Percentiles rank a stretch among this genome's conserved stretches.
phyloP scores from a whole-genome alignment of 2,888 invertebrate species.

The Drosophila birchii region DNA sequence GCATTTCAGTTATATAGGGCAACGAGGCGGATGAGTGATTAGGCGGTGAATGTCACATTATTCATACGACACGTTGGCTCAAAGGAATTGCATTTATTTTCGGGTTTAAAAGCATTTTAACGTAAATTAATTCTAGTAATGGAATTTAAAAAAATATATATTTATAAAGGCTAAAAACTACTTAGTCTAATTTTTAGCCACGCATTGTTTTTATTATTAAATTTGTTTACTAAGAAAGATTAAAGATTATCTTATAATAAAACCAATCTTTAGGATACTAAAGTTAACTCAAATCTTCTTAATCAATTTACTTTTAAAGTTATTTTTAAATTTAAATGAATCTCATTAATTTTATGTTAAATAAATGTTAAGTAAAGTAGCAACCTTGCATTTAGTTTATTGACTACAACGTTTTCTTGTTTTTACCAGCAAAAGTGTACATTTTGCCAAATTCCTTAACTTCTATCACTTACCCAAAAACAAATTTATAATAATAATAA shows the following conservation, averaged over 20 bases:
- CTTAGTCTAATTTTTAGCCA: too few relatives aligned
- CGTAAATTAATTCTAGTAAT: too few relatives aligned
- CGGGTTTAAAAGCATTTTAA: neutral
- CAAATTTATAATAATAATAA: neutral
- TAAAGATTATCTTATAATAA: neutral
- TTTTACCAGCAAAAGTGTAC: neutral
- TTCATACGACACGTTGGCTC: conserved; percentile 2
- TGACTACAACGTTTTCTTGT: neutral
- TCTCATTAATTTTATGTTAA: neutral
- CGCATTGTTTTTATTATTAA: neutral
- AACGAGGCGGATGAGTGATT: conserved; percentile 34
- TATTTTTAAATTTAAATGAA: neutral
- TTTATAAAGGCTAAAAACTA: too few relatives aligned
- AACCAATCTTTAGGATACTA: neutral
- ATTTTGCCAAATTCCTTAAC: neutral
- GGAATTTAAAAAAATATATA: too few relatives aligned
- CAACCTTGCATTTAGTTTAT: neutral
- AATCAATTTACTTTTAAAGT: neutral
- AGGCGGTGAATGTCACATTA: neutral
- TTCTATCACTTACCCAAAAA: too few relatives aligned
- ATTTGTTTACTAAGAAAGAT: neutral
- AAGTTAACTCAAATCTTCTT: neutral
- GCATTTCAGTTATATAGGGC: conserved; percentile 3
- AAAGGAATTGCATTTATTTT: fast-evolving
- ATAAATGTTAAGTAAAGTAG: too few relatives aligned